phyloP scores from a whole-genome alignment of 2,113 vertebrate species.

The Seriola aureovittata region DNA sequence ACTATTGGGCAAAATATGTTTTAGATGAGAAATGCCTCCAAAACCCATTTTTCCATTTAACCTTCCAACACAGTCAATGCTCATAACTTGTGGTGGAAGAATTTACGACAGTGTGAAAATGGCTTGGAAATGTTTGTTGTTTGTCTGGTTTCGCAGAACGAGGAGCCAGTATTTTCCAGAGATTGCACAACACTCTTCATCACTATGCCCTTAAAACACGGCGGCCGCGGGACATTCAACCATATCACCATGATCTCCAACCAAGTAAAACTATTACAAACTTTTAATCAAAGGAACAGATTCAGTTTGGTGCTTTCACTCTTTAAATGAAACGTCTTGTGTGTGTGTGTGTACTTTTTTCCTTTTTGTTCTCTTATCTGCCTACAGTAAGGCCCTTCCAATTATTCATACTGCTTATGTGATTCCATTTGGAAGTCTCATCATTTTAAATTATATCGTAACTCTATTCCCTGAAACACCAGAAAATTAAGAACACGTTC shows the following conservation, averaged over 20 bases:
- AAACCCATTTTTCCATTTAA: too few species aligned
- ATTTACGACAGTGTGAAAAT: background rate
- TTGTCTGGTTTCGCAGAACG: conserved; percentile 70
- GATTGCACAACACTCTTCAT: conserved; percentile 77
- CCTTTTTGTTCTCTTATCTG: conserved; percentile 19
- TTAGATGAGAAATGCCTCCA: too few species aligned
- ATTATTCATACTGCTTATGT: conserved; percentile 30
- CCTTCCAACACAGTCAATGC: too few species aligned
- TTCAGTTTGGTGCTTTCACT: background rate
- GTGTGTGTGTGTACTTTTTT: background rate
- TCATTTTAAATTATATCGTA: conserved; percentile 22
- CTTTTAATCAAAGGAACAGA: conserved; percentile 28
- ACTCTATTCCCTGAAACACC: conserved; percentile 35
- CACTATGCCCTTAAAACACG: conserved; percentile 73
- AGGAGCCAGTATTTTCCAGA: conserved; percentile 80
- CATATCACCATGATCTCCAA: conserved; percentile 82
- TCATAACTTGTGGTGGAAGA: too few species aligned
- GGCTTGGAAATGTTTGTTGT: background rate
- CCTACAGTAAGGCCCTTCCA: background rate
- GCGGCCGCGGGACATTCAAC: conserved; percentile 67
- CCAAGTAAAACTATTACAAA: conserved; percentile 64
- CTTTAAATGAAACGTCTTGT: background rate
- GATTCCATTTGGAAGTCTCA: conserved; percentile 28
- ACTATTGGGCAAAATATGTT: too few species aligned
- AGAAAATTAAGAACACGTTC: conserved; percentile 42